Percentiles rank a stretch among this genome's conserved stretches.
phyloP scores from a whole-genome alignment of 2,888 invertebrate genomes.

The Pandemis cinnamomeana region DNA sequence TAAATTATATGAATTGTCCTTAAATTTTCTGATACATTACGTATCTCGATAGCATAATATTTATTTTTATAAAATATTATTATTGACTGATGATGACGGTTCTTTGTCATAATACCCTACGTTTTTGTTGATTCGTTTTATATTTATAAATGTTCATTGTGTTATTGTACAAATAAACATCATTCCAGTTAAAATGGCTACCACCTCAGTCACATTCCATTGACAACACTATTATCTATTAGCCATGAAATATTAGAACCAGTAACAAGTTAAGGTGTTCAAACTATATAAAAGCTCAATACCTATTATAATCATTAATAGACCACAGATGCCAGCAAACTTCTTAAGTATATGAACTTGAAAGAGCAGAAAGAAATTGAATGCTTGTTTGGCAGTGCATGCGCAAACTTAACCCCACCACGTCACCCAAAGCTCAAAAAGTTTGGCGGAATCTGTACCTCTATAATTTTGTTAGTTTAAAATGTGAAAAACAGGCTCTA shows the following conservation, averaged over 20 bases:
- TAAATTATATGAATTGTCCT: neutral
- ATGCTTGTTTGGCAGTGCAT: too few relatives aligned
- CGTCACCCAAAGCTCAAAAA: too few relatives aligned
- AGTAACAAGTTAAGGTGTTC: neutral
- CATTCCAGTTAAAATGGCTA: constrained; percentile 25
- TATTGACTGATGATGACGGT: neutral
- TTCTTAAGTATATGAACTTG: too few relatives aligned
- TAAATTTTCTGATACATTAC: neutral
- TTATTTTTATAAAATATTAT: neutral
- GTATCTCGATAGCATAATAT: neutral
- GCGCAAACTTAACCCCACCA: too few relatives aligned
- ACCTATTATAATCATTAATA: neutral
- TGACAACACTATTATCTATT: neutral
- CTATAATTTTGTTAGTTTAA: neutral
- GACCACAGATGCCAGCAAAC: too few relatives aligned
- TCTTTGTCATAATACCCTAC: neutral
- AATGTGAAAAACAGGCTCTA: neutral
- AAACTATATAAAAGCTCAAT: neutral
- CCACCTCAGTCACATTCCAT: neutral
- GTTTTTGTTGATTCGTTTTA: neutral
- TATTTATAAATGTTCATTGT: constrained; percentile 12
- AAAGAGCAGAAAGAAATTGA: too few relatives aligned
- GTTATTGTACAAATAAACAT: constrained; percentile 32
- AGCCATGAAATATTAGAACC: neutral
- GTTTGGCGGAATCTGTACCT: too few relatives aligned